These are phyloP conservation scores for Rhinogobius similis DNA, from an alignment of 2,113 vertebrate species.

Conservation along the genomic window DNA sequence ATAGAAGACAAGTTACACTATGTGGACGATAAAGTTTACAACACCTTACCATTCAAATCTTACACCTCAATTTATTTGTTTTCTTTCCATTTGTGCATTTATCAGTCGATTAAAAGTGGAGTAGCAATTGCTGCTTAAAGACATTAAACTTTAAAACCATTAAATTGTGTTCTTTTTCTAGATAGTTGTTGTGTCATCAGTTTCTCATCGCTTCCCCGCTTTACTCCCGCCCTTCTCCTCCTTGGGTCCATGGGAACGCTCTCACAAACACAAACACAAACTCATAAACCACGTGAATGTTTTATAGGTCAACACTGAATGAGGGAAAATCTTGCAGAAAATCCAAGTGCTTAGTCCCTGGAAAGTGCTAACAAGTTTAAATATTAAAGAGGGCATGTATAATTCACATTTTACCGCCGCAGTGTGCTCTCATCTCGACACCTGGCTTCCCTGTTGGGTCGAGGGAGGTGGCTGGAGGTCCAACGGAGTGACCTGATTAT, in stretches of 20 bases:
- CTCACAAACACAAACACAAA: conserved; percentile 8
- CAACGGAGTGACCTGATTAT: conserved; percentile 57
- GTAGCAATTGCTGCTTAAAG: not conserved
- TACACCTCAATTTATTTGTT: too few species aligned
- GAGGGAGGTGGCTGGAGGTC: conserved; percentile 38
- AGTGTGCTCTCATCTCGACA: conserved; percentile 38
- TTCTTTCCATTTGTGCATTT: too few species aligned
- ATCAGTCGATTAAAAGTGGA: too few species aligned
- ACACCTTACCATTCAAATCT: too few species aligned
- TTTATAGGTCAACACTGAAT: conserved; percentile 48
- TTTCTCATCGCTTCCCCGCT: not conserved
- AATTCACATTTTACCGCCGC: conserved; percentile 46
- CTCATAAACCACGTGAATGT: conserved; percentile 38
- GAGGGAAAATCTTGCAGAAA: conserved; percentile 29
- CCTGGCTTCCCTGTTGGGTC: conserved; percentile 39
- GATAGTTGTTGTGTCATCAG: not conserved
- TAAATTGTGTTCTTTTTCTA: not conserved
- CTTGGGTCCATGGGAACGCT: not conserved
- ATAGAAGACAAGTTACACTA: too few species aligned
- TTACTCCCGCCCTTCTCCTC: not conserved
- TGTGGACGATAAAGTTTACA: too few species aligned
- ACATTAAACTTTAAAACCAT: not conserved
- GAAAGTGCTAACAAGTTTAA: conserved; percentile 33
- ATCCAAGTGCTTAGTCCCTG: conserved; percentile 29
- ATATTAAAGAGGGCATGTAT: conserved; percentile 45